Evolutionary conservation across 2,797 vertebrate species (phyloP), one percentile per base, ranked within the genome.

Genomic region (Acrossocheilus wenchowensis): DNA sequence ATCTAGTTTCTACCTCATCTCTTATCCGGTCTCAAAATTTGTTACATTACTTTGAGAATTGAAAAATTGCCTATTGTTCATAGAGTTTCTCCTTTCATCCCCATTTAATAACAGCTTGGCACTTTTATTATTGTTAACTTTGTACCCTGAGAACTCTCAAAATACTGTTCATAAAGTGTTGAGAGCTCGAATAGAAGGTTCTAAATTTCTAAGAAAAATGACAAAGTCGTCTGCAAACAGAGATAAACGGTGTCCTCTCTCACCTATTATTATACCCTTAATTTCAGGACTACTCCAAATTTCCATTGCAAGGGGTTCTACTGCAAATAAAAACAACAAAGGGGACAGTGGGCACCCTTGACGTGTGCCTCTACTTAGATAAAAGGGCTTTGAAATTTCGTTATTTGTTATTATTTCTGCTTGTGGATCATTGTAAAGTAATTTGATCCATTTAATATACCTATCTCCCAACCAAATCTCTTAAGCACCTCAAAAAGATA

Each of bases 321-420:
- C 26, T 41, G 84, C 39, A 12, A 80, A 73, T 60, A 79, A 41
- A 45, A 72, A 80, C 5, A 85, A 71, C 1, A 60, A 1, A 1
- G 77, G 66, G 8, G 50, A 85, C 26, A 80, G 0, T 26, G 75
- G 83, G 6, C 34, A 85, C 12, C 23, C 75, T 12, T 79, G 75
- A 1, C 39, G 2, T 7, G 75, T 85, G 10, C 14, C 45, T 54
- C 83, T 69, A 34, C 36, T 19, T 52, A 60, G 30, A 45, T 48
- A n/a, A 15, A 84, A 66, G 6, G 73, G 36, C 23, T 36, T 84
- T 50, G 73, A 68, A 1, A 72, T 69, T 30, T 79, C n/a, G 50
- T 43, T 79, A 60, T 86, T 86, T 81, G 66, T 81, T 80, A 72
- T 72, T n/a, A 64, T 10, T 73, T 62, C 52, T 60, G 50, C 48